Conservation (phyloP, 2,888 invertebrate genomes). For the Nephrocerus scutellatus region DNA sequence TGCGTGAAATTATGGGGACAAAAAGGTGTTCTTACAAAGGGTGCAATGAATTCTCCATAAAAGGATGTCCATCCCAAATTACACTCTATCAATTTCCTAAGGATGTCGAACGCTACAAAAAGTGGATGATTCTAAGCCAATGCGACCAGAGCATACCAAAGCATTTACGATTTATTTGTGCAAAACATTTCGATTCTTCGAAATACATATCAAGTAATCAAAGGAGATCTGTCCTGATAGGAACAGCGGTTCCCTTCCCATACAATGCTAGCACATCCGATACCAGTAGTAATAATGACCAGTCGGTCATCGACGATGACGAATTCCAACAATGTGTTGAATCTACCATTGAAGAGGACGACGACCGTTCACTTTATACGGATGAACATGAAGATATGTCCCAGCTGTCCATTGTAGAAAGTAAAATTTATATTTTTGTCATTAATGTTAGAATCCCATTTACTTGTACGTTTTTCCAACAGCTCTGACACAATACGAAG, state of each 20-base stretch:
- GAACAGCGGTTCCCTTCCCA: conserved; percentile 32
- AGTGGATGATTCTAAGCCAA: conserved; percentile 33
- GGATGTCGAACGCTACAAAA: conserved; percentile 27
- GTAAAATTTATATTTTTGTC: too few species aligned
- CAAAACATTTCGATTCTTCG: conserved; percentile 35
- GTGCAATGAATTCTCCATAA: too few species aligned
- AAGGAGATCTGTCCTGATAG: conserved; percentile 32
- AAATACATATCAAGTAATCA: conserved; percentile 29
- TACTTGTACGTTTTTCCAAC: too few species aligned
- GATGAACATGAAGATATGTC: too few species aligned
- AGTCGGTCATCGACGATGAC: conserved; percentile 1
- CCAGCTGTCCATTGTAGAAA: too few species aligned
- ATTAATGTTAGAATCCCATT: too few species aligned
- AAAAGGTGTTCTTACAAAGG: too few species aligned
- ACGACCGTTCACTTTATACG: too few species aligned
- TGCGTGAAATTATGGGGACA: too few species aligned
- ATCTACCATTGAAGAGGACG: conserved; percentile 7
- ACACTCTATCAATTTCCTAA: conserved; percentile 39
- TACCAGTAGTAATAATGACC: conserved; percentile 5
- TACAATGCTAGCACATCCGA: conserved; percentile 12
- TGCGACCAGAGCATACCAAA: conserved; percentile 23
- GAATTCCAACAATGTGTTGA: conserved; percentile 3
- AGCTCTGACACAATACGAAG: background rate
- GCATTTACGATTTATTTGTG: conserved; percentile 30
- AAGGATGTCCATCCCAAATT: too few species aligned